These are phyloP conservation scores for Muraenolepis orangiensis DNA, from an alignment of 2,797 vertebrate genomes.

Conservation along the genomic window DNA sequence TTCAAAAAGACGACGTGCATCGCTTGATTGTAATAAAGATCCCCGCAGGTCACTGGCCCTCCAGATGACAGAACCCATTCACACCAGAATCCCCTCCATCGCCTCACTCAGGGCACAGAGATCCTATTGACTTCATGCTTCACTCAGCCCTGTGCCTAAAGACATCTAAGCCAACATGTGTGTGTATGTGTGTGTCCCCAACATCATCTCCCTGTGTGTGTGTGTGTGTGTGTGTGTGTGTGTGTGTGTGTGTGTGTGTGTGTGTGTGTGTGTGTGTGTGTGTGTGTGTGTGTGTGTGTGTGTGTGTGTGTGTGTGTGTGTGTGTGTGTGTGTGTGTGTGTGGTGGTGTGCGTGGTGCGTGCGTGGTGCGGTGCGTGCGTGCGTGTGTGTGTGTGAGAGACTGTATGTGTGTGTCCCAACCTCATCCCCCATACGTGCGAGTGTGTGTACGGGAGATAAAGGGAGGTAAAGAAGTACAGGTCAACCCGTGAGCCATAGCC, in stretches of 20 bases:
- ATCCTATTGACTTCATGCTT: slow-evolving; percentile 15
- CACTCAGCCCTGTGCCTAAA: slow-evolving; percentile 6
- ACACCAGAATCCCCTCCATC: background rate
- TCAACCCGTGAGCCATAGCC: background rate
- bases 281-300: too few relatives aligned
- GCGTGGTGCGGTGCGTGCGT: too few relatives aligned
- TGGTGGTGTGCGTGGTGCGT: too few relatives aligned
- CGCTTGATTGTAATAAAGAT: slow-evolving; percentile 21
- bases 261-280: too few relatives aligned
- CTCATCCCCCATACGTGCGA: background rate
- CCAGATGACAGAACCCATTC: slow-evolving; percentile 6
- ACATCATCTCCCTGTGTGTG: background rate
- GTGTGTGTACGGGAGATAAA: background rate
- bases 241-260: too few relatives aligned
- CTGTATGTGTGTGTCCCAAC: background rate
- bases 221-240: background rate
- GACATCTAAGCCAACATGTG: background rate
- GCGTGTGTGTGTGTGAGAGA: slow-evolving; percentile 7
- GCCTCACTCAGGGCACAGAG: background rate
- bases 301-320: too few relatives aligned
- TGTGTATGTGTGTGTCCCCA: background rate
- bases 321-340: too few relatives aligned
- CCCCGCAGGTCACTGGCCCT: slow-evolving; percentile 11
- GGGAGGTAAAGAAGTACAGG: too few relatives aligned
- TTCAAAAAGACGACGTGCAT: background rate